These are phyloP conservation scores for Amniataba percoides DNA, from an alignment of 2,797 vertebrate species.

Conservation along the genomic window DNA sequence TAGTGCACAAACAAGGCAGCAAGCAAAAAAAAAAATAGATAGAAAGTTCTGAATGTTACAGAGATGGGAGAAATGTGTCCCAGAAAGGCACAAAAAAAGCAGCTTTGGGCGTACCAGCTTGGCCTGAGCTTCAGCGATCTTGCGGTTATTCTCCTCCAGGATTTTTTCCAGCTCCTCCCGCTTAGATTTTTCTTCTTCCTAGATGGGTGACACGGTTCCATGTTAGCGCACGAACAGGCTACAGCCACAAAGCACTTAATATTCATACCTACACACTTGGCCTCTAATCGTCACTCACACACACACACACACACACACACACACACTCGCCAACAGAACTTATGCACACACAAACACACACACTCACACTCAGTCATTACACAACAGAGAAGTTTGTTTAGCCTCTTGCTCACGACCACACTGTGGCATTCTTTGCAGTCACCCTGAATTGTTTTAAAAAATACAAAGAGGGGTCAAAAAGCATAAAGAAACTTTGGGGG, in stretches of 20 bases:
- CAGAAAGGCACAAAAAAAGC: neutral
- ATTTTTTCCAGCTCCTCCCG: conserved; percentile 99
- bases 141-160: conserved; percentile 99
- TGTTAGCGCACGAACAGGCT: conserved; percentile 90
- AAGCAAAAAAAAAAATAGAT: neutral
- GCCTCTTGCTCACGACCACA: conserved; percentile 69
- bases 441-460: conserved; percentile 57
- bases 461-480: conserved; percentile 51
- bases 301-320: conserved; percentile 31
- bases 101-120: conserved; percentile 90
- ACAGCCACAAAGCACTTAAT: conserved; percentile 48
- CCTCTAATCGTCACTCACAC: conserved; percentile 43
- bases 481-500: conserved; percentile 52
- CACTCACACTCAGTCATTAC: conserved; percentile 51
- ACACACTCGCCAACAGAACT: conserved; percentile 20
- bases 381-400: conserved; percentile 65
- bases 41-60: conserved; percentile 1
- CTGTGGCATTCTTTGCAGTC: conserved; percentile 62
- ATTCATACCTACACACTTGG: conserved; percentile 28
- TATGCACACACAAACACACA: conserved; percentile 34
- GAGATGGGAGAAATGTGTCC: neutral
- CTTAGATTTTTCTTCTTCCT: conserved; percentile 99
- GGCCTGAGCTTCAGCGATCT: conserved; percentile 99
- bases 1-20: neutral
- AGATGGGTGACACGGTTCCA: conserved; percentile 92